These are phyloP conservation scores for Myotis pilosus DNA, from an alignment of 2,797 vertebrate genomes.

Conservation along the genomic window DNA sequence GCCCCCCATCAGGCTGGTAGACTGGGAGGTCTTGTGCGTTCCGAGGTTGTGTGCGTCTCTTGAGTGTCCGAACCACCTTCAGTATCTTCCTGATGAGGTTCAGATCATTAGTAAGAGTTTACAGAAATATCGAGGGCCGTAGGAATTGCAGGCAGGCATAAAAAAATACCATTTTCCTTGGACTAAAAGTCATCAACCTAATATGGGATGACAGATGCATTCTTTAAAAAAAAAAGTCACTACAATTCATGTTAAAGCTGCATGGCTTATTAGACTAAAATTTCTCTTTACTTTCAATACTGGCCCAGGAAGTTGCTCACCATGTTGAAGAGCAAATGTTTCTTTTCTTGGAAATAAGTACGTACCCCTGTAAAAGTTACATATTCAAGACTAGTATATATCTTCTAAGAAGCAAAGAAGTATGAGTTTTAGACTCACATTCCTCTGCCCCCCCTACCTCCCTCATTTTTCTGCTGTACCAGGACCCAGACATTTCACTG, in stretches of 20 bases:
- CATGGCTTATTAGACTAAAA: background rate
- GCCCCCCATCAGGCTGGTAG: background rate
- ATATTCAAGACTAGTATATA: background rate
- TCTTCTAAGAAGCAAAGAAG: background rate
- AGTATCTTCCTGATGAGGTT: constrained; percentile 21
- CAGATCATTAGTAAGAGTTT: constrained; percentile 60
- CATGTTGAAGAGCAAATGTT: background rate
- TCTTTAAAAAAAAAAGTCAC: background rate
- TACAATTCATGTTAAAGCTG: background rate
- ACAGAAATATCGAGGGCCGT: constrained; percentile 41
- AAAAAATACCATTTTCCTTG: constrained; percentile 28
- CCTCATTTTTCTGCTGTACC: background rate
- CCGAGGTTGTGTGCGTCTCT: constrained; percentile 6
- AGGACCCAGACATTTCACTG: background rate
- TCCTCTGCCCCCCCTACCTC: background rate
- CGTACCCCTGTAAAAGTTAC: background rate
- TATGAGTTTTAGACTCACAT: background rate
- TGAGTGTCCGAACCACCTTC: constrained; percentile 1
- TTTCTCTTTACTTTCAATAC: background rate
- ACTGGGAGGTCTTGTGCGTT: background rate
- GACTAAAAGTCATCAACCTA: background rate
- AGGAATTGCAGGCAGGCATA: background rate
- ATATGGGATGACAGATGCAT: background rate
- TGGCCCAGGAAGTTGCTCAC: background rate
- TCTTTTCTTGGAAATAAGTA: constrained; percentile 15